Evolutionary conservation across 2,797 vertebrate species (phyloP).

Genomic region (Tapera naevia): DNA sequence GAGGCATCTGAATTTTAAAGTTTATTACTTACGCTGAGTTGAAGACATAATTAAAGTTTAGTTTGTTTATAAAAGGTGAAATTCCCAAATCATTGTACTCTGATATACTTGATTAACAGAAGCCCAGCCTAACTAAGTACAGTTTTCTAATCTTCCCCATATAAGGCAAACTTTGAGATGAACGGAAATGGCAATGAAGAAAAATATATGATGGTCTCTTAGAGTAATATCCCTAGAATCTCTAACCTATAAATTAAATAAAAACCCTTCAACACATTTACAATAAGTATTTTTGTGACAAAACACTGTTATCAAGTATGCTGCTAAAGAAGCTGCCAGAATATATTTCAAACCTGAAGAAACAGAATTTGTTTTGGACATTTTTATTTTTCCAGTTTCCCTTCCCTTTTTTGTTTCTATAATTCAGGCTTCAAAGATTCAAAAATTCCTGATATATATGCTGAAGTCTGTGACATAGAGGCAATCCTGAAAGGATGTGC

Average conservation of each 20-base stretch:
- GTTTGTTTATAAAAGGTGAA: neutral
- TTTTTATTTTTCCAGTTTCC: neutral
- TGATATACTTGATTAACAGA: neutral
- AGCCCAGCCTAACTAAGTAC: neutral
- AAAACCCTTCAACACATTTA: neutral
- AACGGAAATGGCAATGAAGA: neutral
- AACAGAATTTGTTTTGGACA: neutral
- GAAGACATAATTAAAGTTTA: neutral
- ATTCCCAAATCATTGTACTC: neutral
- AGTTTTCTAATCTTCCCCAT: neutral
- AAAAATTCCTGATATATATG: neutral
- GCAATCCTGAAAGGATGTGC: neutral
- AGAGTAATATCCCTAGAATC: neutral
- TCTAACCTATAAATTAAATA: neutral
- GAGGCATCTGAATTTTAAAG: neutral
- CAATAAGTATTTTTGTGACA: neutral
- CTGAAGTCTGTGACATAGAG: neutral
- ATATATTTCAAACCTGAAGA: neutral
- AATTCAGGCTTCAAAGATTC: neutral
- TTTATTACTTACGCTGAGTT: neutral
- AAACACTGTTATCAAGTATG: neutral
- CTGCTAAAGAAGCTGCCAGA: neutral
- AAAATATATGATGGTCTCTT: neutral
- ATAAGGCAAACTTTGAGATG: neutral
- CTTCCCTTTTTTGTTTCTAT: neutral